These are phyloP conservation scores for Tychaedon coryphoeus DNA, from an alignment of 2,113 vertebrate species.

Conservation along the genomic window DNA sequence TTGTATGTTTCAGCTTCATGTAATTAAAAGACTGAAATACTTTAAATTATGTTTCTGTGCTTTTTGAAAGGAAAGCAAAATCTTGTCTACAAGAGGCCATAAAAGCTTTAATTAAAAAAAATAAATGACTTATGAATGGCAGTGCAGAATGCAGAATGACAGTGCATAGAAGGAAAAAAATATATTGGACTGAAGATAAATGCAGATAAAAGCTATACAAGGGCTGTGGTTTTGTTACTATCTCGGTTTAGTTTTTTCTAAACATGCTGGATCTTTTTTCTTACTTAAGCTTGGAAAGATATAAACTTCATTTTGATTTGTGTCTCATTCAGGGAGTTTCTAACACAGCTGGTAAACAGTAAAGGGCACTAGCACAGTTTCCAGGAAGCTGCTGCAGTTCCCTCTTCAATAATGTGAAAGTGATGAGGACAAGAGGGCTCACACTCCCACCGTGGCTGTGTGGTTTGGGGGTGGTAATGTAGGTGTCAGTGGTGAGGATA, in stretches of 20 bases:
- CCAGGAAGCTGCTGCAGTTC: not conserved
- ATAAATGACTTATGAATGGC: not conserved
- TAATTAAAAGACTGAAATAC: not conserved
- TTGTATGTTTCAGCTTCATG: not conserved
- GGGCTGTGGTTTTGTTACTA: not conserved
- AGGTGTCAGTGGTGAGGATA: not conserved
- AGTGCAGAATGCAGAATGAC: not conserved
- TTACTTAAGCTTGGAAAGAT: not conserved
- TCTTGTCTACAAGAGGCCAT: not conserved
- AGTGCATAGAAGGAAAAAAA: not conserved
- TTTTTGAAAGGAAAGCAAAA: not conserved
- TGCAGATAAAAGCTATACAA: not conserved
- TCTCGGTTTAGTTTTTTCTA: not conserved
- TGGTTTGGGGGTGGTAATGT: not conserved
- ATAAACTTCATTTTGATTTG: not conserved
- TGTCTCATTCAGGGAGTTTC: not conserved
- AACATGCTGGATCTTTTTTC: not conserved
- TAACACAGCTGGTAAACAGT: not conserved
- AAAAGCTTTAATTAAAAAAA: not conserved
- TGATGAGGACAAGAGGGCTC: not conserved
- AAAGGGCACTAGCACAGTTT: not conserved
- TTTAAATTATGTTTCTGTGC: not conserved
- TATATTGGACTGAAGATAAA: not conserved
- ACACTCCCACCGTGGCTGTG: accelerated
- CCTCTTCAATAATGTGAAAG: not conserved